A percentile compares a stretch with the other conserved stretches of the same genome.
phyloP scores from a whole-genome alignment of 2,888 invertebrate species.

The Gonocerus acuteangulatus region DNA sequence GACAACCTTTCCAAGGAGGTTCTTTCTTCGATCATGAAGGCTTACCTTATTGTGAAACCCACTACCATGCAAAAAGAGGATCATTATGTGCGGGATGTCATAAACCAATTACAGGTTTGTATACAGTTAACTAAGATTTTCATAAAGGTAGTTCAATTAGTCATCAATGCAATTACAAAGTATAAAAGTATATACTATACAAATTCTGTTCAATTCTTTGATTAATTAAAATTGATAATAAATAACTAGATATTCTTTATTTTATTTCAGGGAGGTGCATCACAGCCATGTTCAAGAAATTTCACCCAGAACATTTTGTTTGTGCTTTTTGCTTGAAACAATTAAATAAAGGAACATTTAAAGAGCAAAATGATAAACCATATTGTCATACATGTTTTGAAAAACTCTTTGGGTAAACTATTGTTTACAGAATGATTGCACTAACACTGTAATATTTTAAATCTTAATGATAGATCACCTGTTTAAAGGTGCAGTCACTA shows the following conservation, averaged over 20 bases:
- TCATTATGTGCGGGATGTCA: slow-evolving; percentile 96
- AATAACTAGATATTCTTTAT: no score
- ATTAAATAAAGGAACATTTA: slow-evolving; percentile 97
- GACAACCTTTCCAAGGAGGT: slow-evolving; percentile 91
- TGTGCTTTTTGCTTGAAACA: slow-evolving; percentile 99
- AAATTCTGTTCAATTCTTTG: no score
- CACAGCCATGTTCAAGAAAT: slow-evolving; percentile 97
- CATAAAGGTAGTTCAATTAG: no score
- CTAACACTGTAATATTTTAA: no score
- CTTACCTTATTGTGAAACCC: slow-evolving; percentile 95
- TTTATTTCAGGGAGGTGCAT: slow-evolving; percentile 81
- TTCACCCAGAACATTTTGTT: slow-evolving; percentile 98
- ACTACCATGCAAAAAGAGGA: slow-evolving; percentile 94
- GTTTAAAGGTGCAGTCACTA: no score
- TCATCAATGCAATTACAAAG: no score
- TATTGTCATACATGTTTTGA: slow-evolving; percentile 98
- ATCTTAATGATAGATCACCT: no score
- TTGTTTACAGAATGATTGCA: background rate
- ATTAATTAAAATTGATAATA: no score
- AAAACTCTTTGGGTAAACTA: slow-evolving; percentile 72
- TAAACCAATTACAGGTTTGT: slow-evolving; percentile 79
- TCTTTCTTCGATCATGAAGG: slow-evolving; percentile 99
- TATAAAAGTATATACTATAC: no score
- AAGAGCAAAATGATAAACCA: slow-evolving; percentile 97
- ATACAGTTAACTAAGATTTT: background rate